Evolutionary conservation across 2,797 vertebrate genomes (phyloP), one percentile per base, ranked within the genome.

Genomic region (Margarornis squamiger): DNA sequence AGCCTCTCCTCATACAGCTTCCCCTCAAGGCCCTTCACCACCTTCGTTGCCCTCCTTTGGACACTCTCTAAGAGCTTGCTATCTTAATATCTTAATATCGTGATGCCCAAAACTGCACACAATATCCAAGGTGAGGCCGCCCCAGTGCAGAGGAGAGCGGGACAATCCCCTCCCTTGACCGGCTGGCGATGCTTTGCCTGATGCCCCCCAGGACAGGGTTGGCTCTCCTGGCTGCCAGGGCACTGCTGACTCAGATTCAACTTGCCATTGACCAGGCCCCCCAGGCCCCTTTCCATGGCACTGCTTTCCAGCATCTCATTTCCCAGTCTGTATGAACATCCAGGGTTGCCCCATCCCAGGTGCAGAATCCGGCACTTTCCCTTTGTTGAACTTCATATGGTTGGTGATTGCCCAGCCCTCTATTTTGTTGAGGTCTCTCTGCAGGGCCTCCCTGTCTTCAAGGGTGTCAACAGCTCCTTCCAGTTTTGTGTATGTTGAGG

Each of bases 401-500:
- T n/a, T 26, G 23, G 11, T 11, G 16, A 46, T 65, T 65, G 22
- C 32, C 6, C 32, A 46, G 22, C 3, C 8, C 41, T 45, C 43
- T 65, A 4, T 19, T 46, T 46, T 45, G 16, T 19, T 11, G 2
- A n/a, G 41, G 4, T 46, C 41, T 65, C 22, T 45, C 62, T 65
- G 32, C 16, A 46, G 32, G 43, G 11, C 32, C 30, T 45, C 22
- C 11, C 30, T 45, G 22, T 15, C 62, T 65, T 45, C 12, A 22
- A 46, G 32, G 15, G 12, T 18, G 62, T 45, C 41, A 65, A 13
- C 22, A n/a, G 22, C 22, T 65, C 22, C 62, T 46, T 22, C 8
- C 15, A 65, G 43, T n/a, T 46, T 65, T 18, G 22, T n/a, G 71
- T 84, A 57, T 92, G 36, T 62, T 58, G 84, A 94, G 87, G n/a